phyloP scores from a whole-genome alignment of 1,140 invertebrate genomes.

The Hormaphis cornu region DNA sequence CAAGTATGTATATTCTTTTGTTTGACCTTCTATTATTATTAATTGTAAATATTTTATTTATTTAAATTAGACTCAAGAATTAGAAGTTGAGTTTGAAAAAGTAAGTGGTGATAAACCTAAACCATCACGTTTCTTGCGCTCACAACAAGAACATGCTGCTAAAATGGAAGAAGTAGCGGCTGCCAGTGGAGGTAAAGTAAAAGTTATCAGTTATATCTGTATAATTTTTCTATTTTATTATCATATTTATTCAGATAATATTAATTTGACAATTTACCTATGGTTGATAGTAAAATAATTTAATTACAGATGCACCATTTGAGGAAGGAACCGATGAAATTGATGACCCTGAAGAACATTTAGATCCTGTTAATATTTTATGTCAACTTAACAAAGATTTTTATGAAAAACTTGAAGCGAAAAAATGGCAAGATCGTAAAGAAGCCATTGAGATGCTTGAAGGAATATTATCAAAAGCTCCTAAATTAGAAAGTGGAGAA shows the following conservation, averaged over 20 bases:
- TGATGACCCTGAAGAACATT: constrained; percentile 75
- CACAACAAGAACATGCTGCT: constrained; percentile 73
- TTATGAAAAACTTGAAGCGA: constrained; percentile 87
- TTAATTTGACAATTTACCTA: no score
- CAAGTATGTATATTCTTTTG: constrained; percentile 44
- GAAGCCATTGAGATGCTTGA: constrained; percentile 78
- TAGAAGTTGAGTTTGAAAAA: constrained; percentile 81
- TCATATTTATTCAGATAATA: no score
- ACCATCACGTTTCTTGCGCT: constrained; percentile 72
- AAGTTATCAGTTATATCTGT: background rate
- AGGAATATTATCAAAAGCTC: constrained; percentile 63
- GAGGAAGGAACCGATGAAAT: constrained; percentile 52
- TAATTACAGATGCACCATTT: constrained; percentile 38
- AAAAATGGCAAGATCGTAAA: constrained; percentile 96
- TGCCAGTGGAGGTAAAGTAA: constrained; percentile 43
- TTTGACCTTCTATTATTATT: background rate
- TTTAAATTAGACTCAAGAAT: constrained; percentile 59
- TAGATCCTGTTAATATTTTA: constrained; percentile 87
- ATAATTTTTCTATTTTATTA: background rate
- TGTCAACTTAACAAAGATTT: constrained; percentile 91
- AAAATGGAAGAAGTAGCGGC: constrained; percentile 49
- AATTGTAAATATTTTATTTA: background rate
- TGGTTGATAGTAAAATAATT: constrained; percentile 5
- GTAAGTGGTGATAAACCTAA: constrained; percentile 57
- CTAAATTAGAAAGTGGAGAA: constrained; percentile 82